Evolutionary conservation across 1,140 invertebrate genomes (phyloP), one percentile per base, ranked within the genome.

Genomic region (Drosophila pseudoobscura): DNA sequence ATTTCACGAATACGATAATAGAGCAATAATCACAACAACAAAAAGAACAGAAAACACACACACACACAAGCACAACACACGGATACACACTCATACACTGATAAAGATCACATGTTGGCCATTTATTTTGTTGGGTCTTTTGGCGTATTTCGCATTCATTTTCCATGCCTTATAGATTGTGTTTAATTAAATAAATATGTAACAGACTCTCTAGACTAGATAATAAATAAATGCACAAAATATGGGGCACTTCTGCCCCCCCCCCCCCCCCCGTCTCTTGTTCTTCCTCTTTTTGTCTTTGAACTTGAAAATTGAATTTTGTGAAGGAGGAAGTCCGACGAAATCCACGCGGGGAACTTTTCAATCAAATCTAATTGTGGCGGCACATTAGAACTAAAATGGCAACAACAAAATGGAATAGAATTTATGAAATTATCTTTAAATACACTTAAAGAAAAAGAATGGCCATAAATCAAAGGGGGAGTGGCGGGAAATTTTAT

Each of bases 301-400:
- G 83, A 87, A 87, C 83, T 88, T 87, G 75, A 83, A 88, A 78
- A 87, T 78, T 76, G 52, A 78, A 78, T 74, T 61, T 39, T 55
- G 44, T 47, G 43, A 51, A 44, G 29, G 29, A 45, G 39, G 51
- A 52, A 52, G 35, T 20, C 15, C n/a, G 22, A 11, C 11, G 4
- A 35, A 22, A 31, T 13, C n/a, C 11, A 13, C 2, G 5, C n/a
- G 39, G 3, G 3, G 60, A 56, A 26, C 24, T 35, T 35, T 50
- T n/a, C 43, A 69, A 69, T 39, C 49, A 49, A 56, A 69, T 26
- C 57, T 49, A 69, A 69, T 69, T 49, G 44, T 45, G 17, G 45
- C 52, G 51, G 44, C 51, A 69, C 63, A 69, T 68, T 57, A 57
- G 52, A 26, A 26, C 63, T 31, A 50, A 69, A 69, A 49, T 50